Evolutionary conservation across 2,797 vertebrate species (phyloP).

Genomic region (Notolepis coatsorum): DNA sequence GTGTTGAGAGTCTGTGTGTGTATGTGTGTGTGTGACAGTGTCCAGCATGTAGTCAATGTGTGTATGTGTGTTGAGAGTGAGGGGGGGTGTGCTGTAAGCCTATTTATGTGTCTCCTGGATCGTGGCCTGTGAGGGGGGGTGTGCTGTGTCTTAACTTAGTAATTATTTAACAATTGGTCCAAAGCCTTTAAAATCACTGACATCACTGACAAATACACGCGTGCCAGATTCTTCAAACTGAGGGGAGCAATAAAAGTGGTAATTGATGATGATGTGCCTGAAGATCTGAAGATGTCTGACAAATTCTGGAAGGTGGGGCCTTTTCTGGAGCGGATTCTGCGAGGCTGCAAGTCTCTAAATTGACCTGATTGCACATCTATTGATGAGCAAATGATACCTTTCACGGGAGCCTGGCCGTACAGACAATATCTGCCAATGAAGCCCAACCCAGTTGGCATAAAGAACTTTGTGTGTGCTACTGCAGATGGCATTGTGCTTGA

Average conservation of each 20-base stretch:
- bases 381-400: constrained; percentile 38
- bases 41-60: no score
- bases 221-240: constrained; percentile 31
- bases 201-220: constrained; percentile 22
- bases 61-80: no score
- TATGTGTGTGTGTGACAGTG: no score
- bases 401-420: constrained; percentile 14
- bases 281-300: constrained; percentile 10
- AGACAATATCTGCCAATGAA: constrained; percentile 28
- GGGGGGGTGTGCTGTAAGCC: no score
- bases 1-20: no score
- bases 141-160: no score
- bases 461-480: background rate
- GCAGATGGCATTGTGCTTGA: constrained; percentile 31
- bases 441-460: constrained; percentile 34
- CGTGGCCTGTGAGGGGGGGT: no score
- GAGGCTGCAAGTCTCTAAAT: constrained; percentile 15
- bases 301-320: constrained; percentile 35
- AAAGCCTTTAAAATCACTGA: constrained; percentile 24
- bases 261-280: constrained; percentile 28
- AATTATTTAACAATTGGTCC: no score
- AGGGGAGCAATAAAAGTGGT: constrained; percentile 29
- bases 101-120: no score
- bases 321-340: constrained; percentile 27
- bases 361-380: constrained; percentile 26